Percentiles rank a stretch among this genome's conserved stretches.
Conservation (phyloP, 2,888 invertebrate genomes). For the Melangyna quadrimaculata region DNA sequence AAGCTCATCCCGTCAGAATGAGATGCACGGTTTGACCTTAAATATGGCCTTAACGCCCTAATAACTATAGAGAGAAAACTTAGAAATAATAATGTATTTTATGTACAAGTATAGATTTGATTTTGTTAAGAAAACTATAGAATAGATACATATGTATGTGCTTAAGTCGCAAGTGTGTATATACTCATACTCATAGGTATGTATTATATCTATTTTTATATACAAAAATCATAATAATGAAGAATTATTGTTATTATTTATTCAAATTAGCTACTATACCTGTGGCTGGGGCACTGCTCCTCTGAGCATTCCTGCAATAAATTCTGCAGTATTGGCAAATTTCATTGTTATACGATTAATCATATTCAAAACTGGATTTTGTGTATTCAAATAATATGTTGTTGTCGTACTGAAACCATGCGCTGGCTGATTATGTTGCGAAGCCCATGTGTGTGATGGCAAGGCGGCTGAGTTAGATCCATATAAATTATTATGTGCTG, state of each 20-base stretch:
- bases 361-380: constrained; percentile 73
- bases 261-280: constrained; percentile 25
- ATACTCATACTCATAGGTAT: no score
- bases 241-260: not conserved
- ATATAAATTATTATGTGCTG: constrained; percentile 9
- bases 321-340: constrained; percentile 73
- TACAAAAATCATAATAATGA: not conserved
- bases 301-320: constrained; percentile 73
- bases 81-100: no score
- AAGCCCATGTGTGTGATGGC: constrained; percentile 32
- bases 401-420: constrained; percentile 45
- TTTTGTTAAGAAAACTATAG: no score
- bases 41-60: no score
- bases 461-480: constrained; percentile 16
- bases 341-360: constrained; percentile 73
- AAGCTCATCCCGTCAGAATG: no score
- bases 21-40: no score
- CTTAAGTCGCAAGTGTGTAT: no score
- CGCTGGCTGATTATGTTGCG: constrained; percentile 42
- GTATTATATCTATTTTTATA: not conserved
- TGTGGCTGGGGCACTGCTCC: constrained; percentile 57
- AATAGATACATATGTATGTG: no score
- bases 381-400: constrained; percentile 63
- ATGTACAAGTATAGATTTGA: no score
- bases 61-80: no score